These are phyloP conservation scores for Theropithecus gelada DNA, from an alignment of 2,113 vertebrate genomes.

Conservation along the genomic window DNA sequence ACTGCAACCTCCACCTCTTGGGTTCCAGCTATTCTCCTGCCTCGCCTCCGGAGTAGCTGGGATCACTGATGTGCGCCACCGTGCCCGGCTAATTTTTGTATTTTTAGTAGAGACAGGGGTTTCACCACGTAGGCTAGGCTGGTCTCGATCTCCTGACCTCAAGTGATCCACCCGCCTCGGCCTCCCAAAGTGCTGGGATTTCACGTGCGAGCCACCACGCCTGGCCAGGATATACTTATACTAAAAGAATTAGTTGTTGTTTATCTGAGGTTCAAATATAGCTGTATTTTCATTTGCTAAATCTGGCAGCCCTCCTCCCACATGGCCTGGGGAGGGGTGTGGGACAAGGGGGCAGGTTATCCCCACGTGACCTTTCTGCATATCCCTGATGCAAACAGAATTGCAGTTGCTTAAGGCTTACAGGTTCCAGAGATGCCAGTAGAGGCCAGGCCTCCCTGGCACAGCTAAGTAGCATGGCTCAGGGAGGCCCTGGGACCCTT, in stretches of 20 bases:
- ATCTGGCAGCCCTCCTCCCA: not conserved
- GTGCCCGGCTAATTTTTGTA: not conserved
- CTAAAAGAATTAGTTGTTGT: not conserved
- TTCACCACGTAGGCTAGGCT: not conserved
- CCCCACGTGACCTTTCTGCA: not conserved
- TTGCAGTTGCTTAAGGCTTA: not conserved
- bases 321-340: not conserved
- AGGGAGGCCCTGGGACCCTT: not conserved
- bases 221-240: not conserved
- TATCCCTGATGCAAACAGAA: not conserved
- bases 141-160: not conserved
- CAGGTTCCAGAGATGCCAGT: not conserved
- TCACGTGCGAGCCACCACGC: not conserved
- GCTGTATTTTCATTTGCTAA: slow-evolving; percentile 4
- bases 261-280: slow-evolving; percentile 10
- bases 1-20: not conserved
- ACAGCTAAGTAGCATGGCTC: not conserved
- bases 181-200: not conserved
- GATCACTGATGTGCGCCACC: not conserved
- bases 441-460: not conserved
- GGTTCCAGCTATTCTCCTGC: not conserved
- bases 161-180: not conserved
- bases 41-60: not conserved
- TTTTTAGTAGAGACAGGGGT: not conserved
- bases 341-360: not conserved